Base-by-base conservation (phyloP, 2,797 vertebrate genomes). In the Acrossocheilus fasciatus region DNA sequence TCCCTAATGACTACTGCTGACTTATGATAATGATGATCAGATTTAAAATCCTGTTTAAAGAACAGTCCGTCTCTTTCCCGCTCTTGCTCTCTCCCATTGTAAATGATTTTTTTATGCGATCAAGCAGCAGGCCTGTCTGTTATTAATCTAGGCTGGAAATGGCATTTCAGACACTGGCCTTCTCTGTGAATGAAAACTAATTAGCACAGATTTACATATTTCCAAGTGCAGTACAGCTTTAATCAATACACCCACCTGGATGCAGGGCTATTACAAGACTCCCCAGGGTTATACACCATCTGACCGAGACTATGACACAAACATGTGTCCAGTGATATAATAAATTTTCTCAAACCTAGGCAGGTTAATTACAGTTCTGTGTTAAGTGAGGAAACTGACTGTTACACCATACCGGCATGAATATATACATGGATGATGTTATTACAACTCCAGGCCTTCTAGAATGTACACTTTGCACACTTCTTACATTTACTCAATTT, bases 231-330 rank as follows among this genome's bases (percentile, higher is more conserved):
- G 88, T 87, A 59, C 68, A 87, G 89, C 66, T 89, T 90, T 90
- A 92, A 90, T 91, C 86, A 90, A 88, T 81, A 84, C 62, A 80
- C 88, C 87, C 87, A 83, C 81, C 83, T 76, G 84, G 85, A 87
- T 84, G 43, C 77, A 72, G 82, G 43, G 75, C 82, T 72, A 78
- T 84, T 84, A 47, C 72, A 84, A 66, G 86, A 47, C 79, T 91
- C 85, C 87, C 89, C 72, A 83, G 81, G 77, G 86, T 78, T 87
- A 86, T 68, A 75, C 84, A 79, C 57, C 50, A 45, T 77, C 39
- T 73, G 81, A 86, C 57, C 80, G 50, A 59, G 79, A 76, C 62
- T 82, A 83, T 75, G 87, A 89, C 85, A 90, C 54, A 79, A 83
- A 87, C 87, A 88, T 79, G 43, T 88, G 89, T 88, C 84, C 82